These are phyloP conservation scores for Synergus umbraculus DNA, from an alignment of 2,888 invertebrate genomes.

Conservation along the genomic window DNA sequence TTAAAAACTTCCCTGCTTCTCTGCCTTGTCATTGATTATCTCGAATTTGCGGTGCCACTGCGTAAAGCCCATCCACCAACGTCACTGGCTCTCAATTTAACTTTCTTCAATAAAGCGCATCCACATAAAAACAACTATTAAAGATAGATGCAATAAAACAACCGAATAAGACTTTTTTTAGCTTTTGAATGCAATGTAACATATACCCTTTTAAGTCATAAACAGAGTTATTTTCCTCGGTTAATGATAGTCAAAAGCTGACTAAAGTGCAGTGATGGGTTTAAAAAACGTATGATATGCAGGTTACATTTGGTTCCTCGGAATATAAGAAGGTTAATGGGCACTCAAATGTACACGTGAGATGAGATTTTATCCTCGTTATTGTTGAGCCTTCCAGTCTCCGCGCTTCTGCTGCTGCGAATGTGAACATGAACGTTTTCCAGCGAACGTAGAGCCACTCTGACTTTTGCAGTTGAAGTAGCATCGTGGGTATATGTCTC, in stretches of 20 bases:
- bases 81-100: neutral
- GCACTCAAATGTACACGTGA: slow-evolving; percentile 37
- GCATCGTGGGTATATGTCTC: slow-evolving; percentile 3
- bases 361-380: slow-evolving; percentile 38
- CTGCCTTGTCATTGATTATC: slow-evolving; percentile 42
- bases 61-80: neutral
- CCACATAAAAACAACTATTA: no score
- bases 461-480: slow-evolving; percentile 30
- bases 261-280: neutral
- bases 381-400: slow-evolving; percentile 22
- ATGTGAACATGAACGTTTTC: slow-evolving; percentile 35
- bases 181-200: neutral
- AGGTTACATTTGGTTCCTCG: slow-evolving; percentile 2
- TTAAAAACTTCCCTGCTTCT: slow-evolving; percentile 32
- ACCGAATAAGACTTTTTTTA: neutral
- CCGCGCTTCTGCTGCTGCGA: neutral
- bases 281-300: slow-evolving; percentile 33
- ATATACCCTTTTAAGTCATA: neutral
- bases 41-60: slow-evolving; percentile 31
- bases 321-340: slow-evolving; percentile 32
- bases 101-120: no score
- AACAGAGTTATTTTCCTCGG: neutral
- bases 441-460: slow-evolving; percentile 12
- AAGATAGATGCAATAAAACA: no score
- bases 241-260: neutral